Base-by-base conservation (phyloP, 2,797 vertebrate genomes). In the Iguana delicatissima region DNA sequence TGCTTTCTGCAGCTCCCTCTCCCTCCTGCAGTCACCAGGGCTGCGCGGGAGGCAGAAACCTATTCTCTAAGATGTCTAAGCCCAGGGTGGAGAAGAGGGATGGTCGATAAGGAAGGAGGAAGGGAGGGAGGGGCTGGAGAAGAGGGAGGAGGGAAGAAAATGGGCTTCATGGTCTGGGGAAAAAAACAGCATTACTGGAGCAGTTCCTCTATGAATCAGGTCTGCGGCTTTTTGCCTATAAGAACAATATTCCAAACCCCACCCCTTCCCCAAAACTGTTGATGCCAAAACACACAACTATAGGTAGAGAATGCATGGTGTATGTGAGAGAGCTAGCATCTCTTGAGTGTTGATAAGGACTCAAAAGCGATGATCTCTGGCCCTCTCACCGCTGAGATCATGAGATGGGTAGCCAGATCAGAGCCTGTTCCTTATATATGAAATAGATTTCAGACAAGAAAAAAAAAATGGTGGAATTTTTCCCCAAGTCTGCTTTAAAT, bases 11-110 rank as follows among this genome's bases (percentile, higher is more conserved):
- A 86, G 91, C 93, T 90, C 87, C 64, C 91, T 86, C 90, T 91
- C 88, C 89, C 96, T 92, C 69, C 95, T 35, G 94, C 97, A 97
- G 97, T 97, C 97, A 97, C 96, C 86, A 91, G 92, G 95, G 90
- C 96, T 96, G 95, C 95, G 96, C 95, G 9, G 4, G 92, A 95
- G 96, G 95, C 97, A 93, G 94, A 96, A 20, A 95, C 95, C 96
- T 95, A 93, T 95, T 92, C 96, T 95, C 93, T 7, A 74, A 92
- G 93, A 93, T 52, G 94, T 87, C 91, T 89, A 42, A 92, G 93
- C 96, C 94, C 84, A 0, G 93, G 74, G 86, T 90, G 91, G 95
- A 93, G 96, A 95, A 94, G 95, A 94, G 94, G 95, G 96, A 94
- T 86, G 80, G 89, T 67, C 57, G 84, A 69, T 82, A 86, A 64